Percentiles rank a stretch among this genome's conserved stretches.
These are phyloP conservation scores for Heterodera carotae DNA, from an alignment of 1,140 invertebrate species.

Conservation along the genomic window DNA sequence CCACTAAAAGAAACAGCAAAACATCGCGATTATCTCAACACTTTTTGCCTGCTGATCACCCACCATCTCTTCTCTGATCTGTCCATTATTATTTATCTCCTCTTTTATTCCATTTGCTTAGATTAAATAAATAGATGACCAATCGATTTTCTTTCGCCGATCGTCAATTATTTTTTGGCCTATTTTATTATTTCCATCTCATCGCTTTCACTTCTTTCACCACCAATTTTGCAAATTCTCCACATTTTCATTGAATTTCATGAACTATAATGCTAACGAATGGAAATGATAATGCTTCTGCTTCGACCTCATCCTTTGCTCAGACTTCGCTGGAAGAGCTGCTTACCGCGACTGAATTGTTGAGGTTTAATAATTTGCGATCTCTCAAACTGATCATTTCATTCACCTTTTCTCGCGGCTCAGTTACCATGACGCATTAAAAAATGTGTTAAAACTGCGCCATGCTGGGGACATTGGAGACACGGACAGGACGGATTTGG, in stretches of 20 bases:
- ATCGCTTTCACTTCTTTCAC: too few species aligned
- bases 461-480: conserved; percentile 90
- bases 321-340: not conserved
- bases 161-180: not conserved
- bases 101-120: not conserved
- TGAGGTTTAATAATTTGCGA: not conserved
- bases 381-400: too few species aligned
- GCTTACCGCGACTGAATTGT: not conserved
- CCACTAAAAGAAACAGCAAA: too few species aligned
- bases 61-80: not conserved
- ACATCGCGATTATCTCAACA: too few species aligned
- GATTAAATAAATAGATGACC: not conserved
- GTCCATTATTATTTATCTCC: not conserved
- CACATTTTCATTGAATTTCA: too few species aligned
- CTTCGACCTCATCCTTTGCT: not conserved
- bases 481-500: conserved; percentile 86
- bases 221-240: too few species aligned
- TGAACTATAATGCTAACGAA: not conserved
- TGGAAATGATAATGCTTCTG: not conserved
- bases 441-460: conserved; percentile 69
- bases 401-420: not conserved
- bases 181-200: not conserved
- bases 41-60: too few species aligned
- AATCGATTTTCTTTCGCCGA: not conserved
- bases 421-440: conserved; percentile 58